A percentile compares a stretch with the other conserved stretches of the same genome.
Evolutionary conservation across 1,140 invertebrate species (phyloP).

Genomic region (Caenorhabditis latens): DNA sequence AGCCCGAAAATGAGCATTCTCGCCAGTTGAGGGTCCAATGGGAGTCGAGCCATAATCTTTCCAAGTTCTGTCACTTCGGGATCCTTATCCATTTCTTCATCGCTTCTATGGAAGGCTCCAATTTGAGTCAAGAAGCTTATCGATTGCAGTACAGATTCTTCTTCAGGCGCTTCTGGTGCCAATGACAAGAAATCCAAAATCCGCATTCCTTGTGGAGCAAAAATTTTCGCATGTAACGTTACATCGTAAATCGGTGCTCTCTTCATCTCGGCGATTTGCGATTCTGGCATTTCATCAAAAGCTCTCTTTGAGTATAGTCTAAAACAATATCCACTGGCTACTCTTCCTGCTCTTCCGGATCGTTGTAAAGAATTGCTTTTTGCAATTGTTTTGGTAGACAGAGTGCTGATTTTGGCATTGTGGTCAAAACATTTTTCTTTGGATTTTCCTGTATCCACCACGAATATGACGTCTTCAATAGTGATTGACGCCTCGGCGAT

Average conservation of each 20-base stretch:
- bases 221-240: constrained; percentile 89
- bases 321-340: constrained; percentile 83
- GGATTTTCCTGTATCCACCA: constrained; percentile 90
- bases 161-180: constrained; percentile 88
- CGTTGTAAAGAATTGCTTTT: constrained; percentile 80
- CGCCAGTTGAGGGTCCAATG: constrained; percentile 88
- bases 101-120: constrained; percentile 68
- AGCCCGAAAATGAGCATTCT: constrained; percentile 90
- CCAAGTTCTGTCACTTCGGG: constrained; percentile 88
- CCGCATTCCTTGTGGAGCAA: constrained; percentile 84
- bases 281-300: constrained; percentile 83
- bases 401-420: constrained; percentile 77
- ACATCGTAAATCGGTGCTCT: constrained; percentile 85
- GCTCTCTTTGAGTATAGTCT: constrained; percentile 73
- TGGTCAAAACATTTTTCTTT: constrained; percentile 84
- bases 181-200: constrained; percentile 87
- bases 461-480: constrained; percentile 89
- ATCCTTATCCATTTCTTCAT: constrained; percentile 62
- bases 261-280: constrained; percentile 84
- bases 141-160: constrained; percentile 81
- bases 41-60: constrained; percentile 87
- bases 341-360: constrained; percentile 85
- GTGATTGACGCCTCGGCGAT: constrained; percentile 94
- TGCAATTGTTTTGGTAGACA: constrained; percentile 79
- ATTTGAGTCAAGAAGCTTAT: constrained; percentile 73